phyloP scores from a whole-genome alignment of 2,888 invertebrate species.

The Andricus quercusramuli region DNA sequence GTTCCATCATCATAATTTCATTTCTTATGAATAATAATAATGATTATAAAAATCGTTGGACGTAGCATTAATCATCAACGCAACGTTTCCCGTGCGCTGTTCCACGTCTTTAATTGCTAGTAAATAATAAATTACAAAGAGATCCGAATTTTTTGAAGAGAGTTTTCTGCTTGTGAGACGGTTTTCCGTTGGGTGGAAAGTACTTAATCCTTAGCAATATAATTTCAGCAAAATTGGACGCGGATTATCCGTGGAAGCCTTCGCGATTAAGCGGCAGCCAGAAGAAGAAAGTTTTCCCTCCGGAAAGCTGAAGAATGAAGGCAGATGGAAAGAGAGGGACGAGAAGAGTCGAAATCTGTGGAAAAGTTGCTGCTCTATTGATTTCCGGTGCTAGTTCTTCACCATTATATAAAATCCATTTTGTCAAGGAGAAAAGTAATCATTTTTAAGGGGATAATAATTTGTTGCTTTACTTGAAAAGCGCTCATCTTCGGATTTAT shows the following conservation, averaged over 20 bases:
- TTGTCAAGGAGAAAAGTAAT: conserved; percentile 19
- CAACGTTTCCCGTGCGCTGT: too few relatives aligned
- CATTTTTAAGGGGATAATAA: conserved; percentile 24
- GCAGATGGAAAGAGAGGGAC: conserved; percentile 1
- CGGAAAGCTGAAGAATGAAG: conserved; percentile 22
- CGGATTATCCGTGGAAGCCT: conserved; percentile 55
- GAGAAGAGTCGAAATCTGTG: conserved; percentile 21
- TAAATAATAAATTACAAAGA: not conserved
- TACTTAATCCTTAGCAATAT: conserved; percentile 47
- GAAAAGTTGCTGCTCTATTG: conserved; percentile 37
- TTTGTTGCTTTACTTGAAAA: conserved; percentile 25
- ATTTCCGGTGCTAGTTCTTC: conserved; percentile 24
- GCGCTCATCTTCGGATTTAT: conserved; percentile 3
- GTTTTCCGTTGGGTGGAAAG: conserved; percentile 6
- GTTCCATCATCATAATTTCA: too few relatives aligned
- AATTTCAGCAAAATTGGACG: conserved; percentile 54
- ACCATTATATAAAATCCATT: conserved; percentile 36
- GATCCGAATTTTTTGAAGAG: not conserved
- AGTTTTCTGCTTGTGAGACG: not conserved
- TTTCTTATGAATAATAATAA: too few relatives aligned
- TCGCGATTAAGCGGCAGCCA: conserved; percentile 54
- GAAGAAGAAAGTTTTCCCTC: conserved; percentile 52
- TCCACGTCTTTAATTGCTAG: not conserved
- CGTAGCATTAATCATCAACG: too few relatives aligned
- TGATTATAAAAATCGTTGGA: too few relatives aligned